phyloP scores from a whole-genome alignment of 2,797 vertebrate genomes.

The Fratercula arctica region DNA sequence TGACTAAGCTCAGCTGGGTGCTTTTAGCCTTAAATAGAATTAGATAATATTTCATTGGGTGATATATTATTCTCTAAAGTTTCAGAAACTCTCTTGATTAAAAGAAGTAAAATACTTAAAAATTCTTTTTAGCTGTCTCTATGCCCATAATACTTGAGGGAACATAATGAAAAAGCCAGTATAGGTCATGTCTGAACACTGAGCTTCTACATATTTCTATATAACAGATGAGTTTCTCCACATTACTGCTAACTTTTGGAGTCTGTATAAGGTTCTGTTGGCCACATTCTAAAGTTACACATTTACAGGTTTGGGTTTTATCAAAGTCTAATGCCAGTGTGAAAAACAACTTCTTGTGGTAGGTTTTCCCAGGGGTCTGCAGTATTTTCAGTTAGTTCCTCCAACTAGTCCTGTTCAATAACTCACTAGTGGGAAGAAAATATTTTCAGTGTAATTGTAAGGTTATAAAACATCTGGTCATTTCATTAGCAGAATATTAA shows the following conservation, averaged over 20 bases:
- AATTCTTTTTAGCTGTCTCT: not conserved
- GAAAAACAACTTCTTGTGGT: not conserved
- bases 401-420: not conserved
- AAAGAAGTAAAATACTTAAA: not conserved
- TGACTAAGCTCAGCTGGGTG: not conserved
- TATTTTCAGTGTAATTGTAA: not conserved
- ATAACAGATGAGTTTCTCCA: not conserved
- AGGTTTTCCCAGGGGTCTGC: not conserved
- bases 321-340: not conserved
- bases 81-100: not conserved
- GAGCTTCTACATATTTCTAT: not conserved
- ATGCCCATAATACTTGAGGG: not conserved
- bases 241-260: not conserved
- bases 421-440: not conserved
- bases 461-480: not conserved
- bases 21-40: not conserved
- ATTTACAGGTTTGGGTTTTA: not conserved
- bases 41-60: not conserved
- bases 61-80: not conserved
- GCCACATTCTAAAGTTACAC: not conserved
- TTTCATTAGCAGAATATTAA: conserved; percentile 9
- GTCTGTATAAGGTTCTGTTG: not conserved
- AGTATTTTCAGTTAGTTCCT: not conserved
- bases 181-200: not conserved
- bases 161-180: not conserved